phyloP scores from a whole-genome alignment of 2,113 vertebrate genomes.

The Cercocebus atys region DNA sequence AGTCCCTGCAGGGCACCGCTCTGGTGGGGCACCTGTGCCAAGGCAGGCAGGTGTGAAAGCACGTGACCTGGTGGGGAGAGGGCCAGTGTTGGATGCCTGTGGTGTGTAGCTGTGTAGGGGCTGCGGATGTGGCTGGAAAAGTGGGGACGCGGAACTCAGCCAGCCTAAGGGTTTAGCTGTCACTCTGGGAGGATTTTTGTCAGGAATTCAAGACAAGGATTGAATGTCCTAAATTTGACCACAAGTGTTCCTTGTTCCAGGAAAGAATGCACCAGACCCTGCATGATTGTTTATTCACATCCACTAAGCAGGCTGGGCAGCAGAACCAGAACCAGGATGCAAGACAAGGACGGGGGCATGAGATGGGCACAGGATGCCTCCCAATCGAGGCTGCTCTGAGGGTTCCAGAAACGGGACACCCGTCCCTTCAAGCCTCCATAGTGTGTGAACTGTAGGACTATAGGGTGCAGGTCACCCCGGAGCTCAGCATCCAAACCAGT shows the following conservation, averaged over 20 bases:
- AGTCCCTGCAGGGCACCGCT: background rate
- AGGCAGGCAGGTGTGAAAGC: slow-evolving; percentile 41
- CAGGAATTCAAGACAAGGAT: slow-evolving; percentile 53
- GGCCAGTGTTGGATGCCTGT: background rate
- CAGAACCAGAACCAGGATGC: background rate
- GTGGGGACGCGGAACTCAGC: background rate
- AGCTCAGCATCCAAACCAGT: background rate
- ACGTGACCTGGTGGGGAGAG: background rate
- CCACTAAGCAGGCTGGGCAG: background rate
- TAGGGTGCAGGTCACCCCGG: background rate
- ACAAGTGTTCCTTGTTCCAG: slow-evolving; percentile 29
- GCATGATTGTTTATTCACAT: background rate
- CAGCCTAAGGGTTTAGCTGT: background rate
- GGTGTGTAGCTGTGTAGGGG: background rate
- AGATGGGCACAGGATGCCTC: background rate
- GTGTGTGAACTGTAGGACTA: background rate
- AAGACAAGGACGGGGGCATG: accelerated
- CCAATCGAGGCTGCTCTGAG: background rate
- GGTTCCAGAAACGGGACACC: background rate
- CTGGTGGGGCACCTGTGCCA: background rate
- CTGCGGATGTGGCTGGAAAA: background rate
- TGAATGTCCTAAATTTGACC: slow-evolving; percentile 51
- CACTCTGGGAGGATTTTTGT: slow-evolving; percentile 48
- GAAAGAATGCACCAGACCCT: slow-evolving; percentile 4
- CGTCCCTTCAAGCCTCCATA: accelerated